A percentile compares a stretch with the other conserved stretches of the same genome.
Conservation (phyloP, 2,797 vertebrate genomes). For the Gastrophryne carolinensis region DNA sequence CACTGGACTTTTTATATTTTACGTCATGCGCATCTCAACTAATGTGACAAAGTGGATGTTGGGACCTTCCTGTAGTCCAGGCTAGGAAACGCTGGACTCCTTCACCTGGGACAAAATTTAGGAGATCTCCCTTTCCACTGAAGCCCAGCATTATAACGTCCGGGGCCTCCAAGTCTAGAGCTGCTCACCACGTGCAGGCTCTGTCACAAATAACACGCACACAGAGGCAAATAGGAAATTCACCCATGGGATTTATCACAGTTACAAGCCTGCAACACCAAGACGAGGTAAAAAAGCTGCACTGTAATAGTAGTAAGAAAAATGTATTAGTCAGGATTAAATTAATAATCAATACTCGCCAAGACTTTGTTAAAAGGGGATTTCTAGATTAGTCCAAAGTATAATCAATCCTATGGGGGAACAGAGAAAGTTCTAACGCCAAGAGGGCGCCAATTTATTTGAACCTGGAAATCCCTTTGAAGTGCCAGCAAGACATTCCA, state of each 20-base stretch:
- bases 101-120: conserved; percentile 90
- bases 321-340: neutral
- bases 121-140: conserved; percentile 90
- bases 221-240: conserved; percentile 96
- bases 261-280: conserved; percentile 71
- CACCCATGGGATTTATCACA: conserved; percentile 80
- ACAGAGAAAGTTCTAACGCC: too few species aligned
- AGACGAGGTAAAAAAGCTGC: conserved; percentile 61
- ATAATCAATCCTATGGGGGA: too few species aligned
- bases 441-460: too few species aligned
- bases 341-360: neutral
- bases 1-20: conserved; percentile 70
- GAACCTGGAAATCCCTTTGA: too few species aligned
- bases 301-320: neutral
- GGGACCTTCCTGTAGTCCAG: conserved; percentile 96
- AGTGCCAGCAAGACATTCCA: too few species aligned
- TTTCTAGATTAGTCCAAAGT: neutral
- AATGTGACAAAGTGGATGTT: conserved; percentile 80
- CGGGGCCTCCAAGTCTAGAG: conserved; percentile 92
- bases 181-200: conserved; percentile 87
- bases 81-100: conserved; percentile 93
- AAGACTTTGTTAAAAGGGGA: neutral
- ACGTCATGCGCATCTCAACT: conserved; percentile 75
- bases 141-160: conserved; percentile 83
- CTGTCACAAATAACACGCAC: conserved; percentile 95